Conservation (phyloP, 1,140 invertebrate genomes). For the Sycobia sp. region DNA sequence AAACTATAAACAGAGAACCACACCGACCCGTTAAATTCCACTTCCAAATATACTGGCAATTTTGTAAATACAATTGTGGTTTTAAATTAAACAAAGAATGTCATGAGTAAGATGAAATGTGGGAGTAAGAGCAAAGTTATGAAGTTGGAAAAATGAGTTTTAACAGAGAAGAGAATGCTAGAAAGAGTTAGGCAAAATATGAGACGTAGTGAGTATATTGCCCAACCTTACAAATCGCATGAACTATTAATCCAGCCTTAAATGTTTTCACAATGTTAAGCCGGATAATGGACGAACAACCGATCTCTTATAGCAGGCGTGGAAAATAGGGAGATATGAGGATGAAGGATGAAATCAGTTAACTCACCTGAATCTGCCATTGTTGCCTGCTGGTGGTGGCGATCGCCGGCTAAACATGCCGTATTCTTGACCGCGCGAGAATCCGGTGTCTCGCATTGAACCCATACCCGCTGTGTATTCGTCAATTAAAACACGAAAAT, state of each 20-base stretch:
- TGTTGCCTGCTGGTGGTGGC: conserved; percentile 66
- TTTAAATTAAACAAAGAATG: conserved; percentile 6
- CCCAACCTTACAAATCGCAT: conserved; percentile 56
- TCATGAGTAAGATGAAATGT: background rate
- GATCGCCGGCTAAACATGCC: conserved; percentile 83
- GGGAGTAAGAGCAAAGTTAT: conserved; percentile 15
- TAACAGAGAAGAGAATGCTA: conserved; percentile 22
- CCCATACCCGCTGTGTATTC: conserved; percentile 59
- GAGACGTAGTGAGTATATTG: conserved; percentile 30
- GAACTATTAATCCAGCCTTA: conserved; percentile 56
- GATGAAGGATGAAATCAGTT: conserved; percentile 29
- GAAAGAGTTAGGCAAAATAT: conserved; percentile 23
- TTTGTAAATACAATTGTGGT: conserved; percentile 10
- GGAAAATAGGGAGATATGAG: conserved; percentile 1
- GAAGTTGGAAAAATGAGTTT: conserved; percentile 9
- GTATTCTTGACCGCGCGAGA: conserved; percentile 65
- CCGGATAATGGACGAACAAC: conserved; percentile 46
- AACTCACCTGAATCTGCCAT: conserved; percentile 63
- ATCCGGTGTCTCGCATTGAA: conserved; percentile 63
- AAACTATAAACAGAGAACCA: conserved; percentile 34
- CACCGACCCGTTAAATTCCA: conserved; percentile 36
- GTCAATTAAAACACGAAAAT: background rate
- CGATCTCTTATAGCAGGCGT: conserved; percentile 13
- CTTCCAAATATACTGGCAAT: conserved; percentile 6
- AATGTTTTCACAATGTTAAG: conserved; percentile 57